Conservation (phyloP, 2,888 invertebrate genomes). For the Acanthococcus lagerstroemiae region DNA sequence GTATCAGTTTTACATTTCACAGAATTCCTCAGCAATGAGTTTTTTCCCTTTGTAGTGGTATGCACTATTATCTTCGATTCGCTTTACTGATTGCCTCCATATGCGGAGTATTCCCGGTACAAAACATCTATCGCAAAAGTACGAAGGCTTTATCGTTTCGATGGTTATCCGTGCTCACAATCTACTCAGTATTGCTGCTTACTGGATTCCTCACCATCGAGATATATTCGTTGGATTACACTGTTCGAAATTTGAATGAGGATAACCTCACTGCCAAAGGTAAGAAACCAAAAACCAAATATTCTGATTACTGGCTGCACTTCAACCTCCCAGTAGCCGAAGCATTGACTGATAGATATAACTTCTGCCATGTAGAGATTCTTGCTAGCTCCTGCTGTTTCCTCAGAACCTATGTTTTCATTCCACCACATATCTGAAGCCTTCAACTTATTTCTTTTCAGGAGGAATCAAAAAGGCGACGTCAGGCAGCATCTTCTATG, state of each 20-base stretch:
- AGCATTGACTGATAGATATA: too few species aligned
- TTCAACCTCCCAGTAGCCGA: too few species aligned
- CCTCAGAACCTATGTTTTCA: too few species aligned
- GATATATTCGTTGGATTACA: constrained; percentile 35
- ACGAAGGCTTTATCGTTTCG: constrained; percentile 31
- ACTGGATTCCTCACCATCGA: constrained; percentile 35
- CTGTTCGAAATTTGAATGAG: constrained; percentile 36
- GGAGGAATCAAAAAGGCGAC: constrained; percentile 37
- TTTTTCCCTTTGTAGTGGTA: constrained; percentile 25
- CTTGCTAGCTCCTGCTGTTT: too few species aligned
- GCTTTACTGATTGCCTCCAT: constrained; percentile 34
- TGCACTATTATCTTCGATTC: constrained; percentile 35
- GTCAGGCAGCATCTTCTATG: constrained; percentile 37
- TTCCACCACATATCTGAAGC: too few species aligned
- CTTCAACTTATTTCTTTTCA: constrained; percentile 29
- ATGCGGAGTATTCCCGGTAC: constrained; percentile 35
- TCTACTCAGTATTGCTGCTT: constrained; percentile 34
- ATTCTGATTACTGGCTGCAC: too few species aligned
- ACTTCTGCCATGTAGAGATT: too few species aligned
- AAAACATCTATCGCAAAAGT: constrained; percentile 31
- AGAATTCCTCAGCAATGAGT: neutral
- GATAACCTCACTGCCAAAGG: constrained; percentile 36
- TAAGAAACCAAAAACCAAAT: too few species aligned
- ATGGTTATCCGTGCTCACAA: constrained; percentile 34
- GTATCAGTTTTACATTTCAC: neutral